Evolutionary conservation across 2,797 vertebrate species (phyloP).

Genomic region (Pitangus sulphuratus): DNA sequence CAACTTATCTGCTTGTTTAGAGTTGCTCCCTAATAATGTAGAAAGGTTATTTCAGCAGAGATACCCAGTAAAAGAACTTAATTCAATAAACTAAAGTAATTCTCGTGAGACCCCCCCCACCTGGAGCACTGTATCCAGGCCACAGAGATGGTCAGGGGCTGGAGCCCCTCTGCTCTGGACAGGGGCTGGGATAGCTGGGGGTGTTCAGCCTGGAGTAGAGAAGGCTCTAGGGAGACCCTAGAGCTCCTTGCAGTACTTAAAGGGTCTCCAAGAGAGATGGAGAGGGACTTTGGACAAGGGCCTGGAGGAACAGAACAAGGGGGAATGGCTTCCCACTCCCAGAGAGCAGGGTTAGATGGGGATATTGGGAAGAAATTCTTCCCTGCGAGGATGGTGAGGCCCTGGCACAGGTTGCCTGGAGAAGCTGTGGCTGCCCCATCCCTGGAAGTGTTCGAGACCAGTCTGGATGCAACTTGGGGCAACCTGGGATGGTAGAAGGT

Average conservation of each 20-base stretch:
- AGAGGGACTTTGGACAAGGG: neutral
- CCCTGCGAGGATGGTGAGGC: too few relatives aligned
- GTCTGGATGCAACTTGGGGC: neutral
- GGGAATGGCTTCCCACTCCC: neutral
- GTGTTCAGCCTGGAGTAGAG: neutral
- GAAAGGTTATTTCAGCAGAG: neutral
- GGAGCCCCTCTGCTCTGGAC: neutral
- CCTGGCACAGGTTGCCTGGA: neutral
- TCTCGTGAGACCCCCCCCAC: neutral
- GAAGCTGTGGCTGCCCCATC: neutral
- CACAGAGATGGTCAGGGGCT: neutral
- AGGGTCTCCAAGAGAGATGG: neutral
- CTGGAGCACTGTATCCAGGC: neutral
- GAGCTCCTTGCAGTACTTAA: neutral
- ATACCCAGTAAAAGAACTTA: neutral
- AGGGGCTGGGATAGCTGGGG: neutral
- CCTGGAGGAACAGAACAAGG: neutral
- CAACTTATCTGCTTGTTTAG: neutral
- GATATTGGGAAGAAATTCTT: neutral
- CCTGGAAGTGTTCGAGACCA: neutral
- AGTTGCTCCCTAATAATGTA: neutral
- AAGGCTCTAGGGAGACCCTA: neutral
- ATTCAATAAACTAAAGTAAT: neutral
- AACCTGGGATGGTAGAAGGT: neutral
- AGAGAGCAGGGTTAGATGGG: neutral